A percentile compares a stretch with the other conserved stretches of the same genome.
phyloP scores from a whole-genome alignment of 64 coral and sea anemone species.

The Catalaphyllia jardinei region DNA sequence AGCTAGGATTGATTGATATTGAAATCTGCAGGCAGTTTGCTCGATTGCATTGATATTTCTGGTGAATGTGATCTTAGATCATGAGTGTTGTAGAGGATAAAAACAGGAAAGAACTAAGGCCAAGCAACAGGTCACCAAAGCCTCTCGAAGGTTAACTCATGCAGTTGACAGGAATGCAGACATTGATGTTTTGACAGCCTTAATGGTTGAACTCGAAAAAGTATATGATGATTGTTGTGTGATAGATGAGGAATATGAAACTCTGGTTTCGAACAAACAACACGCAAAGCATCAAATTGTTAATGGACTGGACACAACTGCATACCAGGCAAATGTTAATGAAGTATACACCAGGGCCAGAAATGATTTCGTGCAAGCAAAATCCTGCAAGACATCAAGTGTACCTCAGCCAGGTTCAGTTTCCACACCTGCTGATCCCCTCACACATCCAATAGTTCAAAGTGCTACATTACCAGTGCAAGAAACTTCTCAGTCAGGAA shows the following conservation, averaged over 20 bases:
- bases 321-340: conserved; percentile 63
- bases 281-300: conserved; percentile 53
- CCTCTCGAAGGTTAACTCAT: conserved; percentile 29
- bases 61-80: neutral
- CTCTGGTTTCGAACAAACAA: conserved; percentile 29
- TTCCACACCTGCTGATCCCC: no score
- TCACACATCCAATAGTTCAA: no score
- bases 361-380: conserved; percentile 48
- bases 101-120: conserved; percentile 47
- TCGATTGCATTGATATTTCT: conserved; percentile 23
- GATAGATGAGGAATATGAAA: conserved; percentile 68
- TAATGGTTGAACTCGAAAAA: conserved; percentile 65
- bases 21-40: conserved; percentile 10
- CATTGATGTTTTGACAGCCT: conserved; percentile 51
- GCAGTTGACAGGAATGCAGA: conserved; percentile 27
- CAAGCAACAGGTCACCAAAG: conserved; percentile 47
- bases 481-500: no score
- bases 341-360: conserved; percentile 43
- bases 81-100: conserved; percentile 17
- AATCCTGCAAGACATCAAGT: conserved; percentile 9
- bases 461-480: no score
- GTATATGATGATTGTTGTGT: conserved; percentile 65
- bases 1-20: no score
- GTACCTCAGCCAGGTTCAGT: neutral
- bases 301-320: conserved; percentile 58